Conservation (phyloP, 2,797 vertebrate species). For the Catostomus latipinnis region DNA sequence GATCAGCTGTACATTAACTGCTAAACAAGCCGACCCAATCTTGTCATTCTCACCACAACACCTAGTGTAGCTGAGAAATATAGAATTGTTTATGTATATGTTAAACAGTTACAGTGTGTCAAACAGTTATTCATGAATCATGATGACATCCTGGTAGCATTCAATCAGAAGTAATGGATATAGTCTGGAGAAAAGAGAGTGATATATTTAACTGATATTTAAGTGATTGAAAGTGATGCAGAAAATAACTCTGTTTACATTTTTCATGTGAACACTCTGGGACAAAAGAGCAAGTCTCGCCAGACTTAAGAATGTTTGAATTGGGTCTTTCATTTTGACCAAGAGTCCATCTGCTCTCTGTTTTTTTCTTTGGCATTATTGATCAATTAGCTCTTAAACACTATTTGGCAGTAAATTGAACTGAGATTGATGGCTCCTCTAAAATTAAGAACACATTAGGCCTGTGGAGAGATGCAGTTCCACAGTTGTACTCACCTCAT, state of each 20-base stretch:
- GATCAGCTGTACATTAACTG: conserved; percentile 62
- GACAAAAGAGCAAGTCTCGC: too few relatives aligned
- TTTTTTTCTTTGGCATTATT: conserved; percentile 22
- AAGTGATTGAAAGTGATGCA: too few relatives aligned
- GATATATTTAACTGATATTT: too few relatives aligned
- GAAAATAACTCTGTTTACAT: too few relatives aligned
- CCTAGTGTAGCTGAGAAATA: background rate
- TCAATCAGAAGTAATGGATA: background rate
- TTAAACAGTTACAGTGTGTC: background rate
- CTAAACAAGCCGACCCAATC: conserved; percentile 17
- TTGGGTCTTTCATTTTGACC: background rate
- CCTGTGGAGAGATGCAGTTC: too few relatives aligned
- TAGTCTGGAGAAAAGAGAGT: too few relatives aligned
- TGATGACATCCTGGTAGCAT: conserved; percentile 9
- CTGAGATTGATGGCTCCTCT: background rate
- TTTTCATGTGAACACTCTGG: too few relatives aligned
- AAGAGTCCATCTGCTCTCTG: conserved; percentile 13
- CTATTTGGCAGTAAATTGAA: background rate
- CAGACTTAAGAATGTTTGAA: too few relatives aligned
- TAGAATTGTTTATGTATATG: background rate
- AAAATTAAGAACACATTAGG: background rate
- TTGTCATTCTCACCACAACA: conserved; percentile 3
- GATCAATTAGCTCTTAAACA: background rate
- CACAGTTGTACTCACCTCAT: too few relatives aligned
- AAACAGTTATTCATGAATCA: background rate